Evolutionary conservation across 2,113 vertebrate species (phyloP).

Genomic region (Psilopogon haemacephalus): DNA sequence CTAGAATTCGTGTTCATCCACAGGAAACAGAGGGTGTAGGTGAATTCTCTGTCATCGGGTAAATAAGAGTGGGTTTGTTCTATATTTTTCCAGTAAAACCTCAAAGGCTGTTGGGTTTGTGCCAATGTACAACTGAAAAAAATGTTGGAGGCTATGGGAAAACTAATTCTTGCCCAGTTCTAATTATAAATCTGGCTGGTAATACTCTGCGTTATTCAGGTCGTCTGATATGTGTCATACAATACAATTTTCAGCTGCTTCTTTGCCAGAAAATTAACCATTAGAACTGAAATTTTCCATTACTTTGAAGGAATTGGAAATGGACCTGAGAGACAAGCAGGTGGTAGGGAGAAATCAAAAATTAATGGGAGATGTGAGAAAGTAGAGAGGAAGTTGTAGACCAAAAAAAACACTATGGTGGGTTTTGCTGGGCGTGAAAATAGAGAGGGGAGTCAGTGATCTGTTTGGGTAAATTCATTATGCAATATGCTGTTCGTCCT

Average conservation of each 20-base stretch:
- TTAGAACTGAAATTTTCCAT: neutral
- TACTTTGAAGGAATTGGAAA: neutral
- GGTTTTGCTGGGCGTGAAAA: neutral
- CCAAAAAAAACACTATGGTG: neutral
- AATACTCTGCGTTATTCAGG: neutral
- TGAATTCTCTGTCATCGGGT: neutral
- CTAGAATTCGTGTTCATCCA: neutral
- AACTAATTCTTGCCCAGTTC: conserved; percentile 13
- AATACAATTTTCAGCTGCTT: conserved; percentile 10
- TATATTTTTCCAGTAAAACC: neutral
- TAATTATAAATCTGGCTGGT: conserved; percentile 49
- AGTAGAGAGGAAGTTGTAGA: neutral
- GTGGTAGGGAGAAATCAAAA: neutral
- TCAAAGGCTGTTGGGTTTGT: conserved; percentile 9
- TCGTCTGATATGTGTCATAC: neutral
- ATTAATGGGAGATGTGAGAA: neutral
- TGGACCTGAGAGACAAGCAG: neutral
- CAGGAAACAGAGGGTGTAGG: neutral
- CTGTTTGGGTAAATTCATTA: neutral
- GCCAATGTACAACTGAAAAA: conserved; percentile 7
- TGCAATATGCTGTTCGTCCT: neutral
- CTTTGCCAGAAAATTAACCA: conserved; percentile 8
- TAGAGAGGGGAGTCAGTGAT: neutral
- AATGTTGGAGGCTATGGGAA: conserved; percentile 25
- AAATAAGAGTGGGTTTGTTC: neutral